These are phyloP conservation scores for Sinocyclocheilus rhinocerous DNA, from an alignment of 2,113 vertebrate genomes.

Conservation along the genomic window DNA sequence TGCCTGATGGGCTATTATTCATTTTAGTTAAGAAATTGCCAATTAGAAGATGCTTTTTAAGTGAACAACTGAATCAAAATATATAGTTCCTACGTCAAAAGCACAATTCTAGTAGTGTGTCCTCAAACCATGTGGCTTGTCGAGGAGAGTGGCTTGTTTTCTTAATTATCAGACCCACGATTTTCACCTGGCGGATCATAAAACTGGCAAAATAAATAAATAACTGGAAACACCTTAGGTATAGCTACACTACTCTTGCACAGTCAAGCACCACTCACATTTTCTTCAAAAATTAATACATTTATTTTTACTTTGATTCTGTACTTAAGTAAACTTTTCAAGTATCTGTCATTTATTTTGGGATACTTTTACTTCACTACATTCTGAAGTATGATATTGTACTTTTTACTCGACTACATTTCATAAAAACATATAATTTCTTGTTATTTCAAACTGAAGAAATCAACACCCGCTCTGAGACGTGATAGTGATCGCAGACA, in stretches of 20 bases:
- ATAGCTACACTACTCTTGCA: neutral
- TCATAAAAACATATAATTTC: too few species aligned
- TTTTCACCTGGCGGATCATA: neutral
- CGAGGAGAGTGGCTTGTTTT: neutral
- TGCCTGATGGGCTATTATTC: neutral
- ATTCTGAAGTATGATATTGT: neutral
- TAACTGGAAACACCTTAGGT: neutral
- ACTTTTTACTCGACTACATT: neutral
- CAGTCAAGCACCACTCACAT: too few species aligned
- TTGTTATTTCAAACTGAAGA: neutral
- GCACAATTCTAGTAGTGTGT: neutral
- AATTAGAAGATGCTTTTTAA: neutral
- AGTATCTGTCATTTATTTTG: neutral
- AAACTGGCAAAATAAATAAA: neutral
- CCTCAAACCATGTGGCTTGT: neutral
- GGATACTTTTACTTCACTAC: neutral
- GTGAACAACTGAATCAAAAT: neutral
- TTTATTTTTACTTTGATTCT: neutral
- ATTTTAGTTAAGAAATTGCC: neutral
- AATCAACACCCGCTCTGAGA: neutral
- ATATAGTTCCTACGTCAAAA: neutral
- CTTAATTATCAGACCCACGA: too few species aligned
- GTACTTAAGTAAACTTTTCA: neutral
- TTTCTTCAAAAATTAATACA: neutral
- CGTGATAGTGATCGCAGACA: neutral